A percentile compares a stretch with the other conserved stretches of the same genome.
Conservation (phyloP, 2,797 vertebrate species). For the Oreochromis grahami region DNA sequence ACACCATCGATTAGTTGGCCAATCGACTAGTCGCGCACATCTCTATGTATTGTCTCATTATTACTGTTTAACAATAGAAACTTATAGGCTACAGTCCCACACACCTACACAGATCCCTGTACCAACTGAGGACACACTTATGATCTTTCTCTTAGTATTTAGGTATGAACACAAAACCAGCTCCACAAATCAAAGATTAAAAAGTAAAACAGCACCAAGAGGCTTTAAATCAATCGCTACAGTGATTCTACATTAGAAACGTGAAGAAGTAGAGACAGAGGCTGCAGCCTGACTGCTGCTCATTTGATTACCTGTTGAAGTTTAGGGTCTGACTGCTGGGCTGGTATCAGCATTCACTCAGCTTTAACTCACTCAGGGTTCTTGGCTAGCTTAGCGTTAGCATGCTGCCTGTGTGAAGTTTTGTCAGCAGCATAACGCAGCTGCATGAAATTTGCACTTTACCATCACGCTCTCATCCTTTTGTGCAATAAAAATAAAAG, state of each 20-base stretch:
- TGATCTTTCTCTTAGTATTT: background rate
- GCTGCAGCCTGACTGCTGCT: background rate
- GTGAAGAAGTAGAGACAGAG: background rate
- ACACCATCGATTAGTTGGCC: background rate
- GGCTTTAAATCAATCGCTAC: background rate
- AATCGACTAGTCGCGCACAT: background rate
- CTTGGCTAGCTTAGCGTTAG: background rate
- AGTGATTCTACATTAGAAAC: background rate
- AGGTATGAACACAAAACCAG: background rate
- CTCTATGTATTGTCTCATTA: background rate
- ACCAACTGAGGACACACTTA: background rate
- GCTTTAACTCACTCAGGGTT: background rate
- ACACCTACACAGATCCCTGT: background rate
- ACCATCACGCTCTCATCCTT: fast-evolving
- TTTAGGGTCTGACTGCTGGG: background rate
- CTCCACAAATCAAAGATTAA: background rate
- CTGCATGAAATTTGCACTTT: background rate
- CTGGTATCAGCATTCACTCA: fast-evolving
- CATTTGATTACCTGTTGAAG: background rate
- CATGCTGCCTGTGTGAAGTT: background rate
- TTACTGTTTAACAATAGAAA: background rate
- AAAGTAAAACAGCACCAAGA: background rate
- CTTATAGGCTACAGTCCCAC: background rate
- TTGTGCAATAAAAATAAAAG: background rate
- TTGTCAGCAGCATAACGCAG: background rate